Evolutionary conservation across 2,113 vertebrate species (phyloP).

Genomic region (Garra rufa): DNA sequence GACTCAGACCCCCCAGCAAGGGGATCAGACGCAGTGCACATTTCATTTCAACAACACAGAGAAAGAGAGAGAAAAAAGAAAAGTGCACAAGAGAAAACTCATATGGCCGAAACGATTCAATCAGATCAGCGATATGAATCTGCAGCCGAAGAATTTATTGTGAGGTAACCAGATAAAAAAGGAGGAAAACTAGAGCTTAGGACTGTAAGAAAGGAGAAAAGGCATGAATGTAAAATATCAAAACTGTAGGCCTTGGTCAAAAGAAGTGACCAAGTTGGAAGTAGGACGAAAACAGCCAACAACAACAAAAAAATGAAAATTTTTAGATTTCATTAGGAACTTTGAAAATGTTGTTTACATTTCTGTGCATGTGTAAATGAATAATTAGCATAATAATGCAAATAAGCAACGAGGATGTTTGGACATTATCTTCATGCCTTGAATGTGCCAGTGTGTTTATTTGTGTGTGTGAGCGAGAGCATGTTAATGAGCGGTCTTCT

Average conservation of each 20-base stretch:
- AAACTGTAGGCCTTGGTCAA: background rate
- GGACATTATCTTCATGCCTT: background rate
- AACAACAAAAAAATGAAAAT: background rate
- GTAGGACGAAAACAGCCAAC: background rate
- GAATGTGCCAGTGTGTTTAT: constrained; percentile 2
- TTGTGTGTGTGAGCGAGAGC: constrained; percentile 6
- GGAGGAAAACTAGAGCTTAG: background rate
- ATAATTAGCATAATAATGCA: background rate
- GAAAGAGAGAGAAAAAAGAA: background rate
- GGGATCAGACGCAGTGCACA: background rate
- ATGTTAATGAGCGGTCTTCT: constrained; percentile 23
- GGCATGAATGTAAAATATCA: background rate
- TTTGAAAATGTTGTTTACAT: background rate
- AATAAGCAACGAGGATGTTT: background rate
- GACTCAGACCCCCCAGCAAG: constrained; percentile 19
- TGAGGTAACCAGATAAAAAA: background rate
- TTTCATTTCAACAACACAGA: background rate
- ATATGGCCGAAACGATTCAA: background rate
- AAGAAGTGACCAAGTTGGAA: background rate
- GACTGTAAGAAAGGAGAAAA: background rate
- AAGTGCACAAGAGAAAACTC: background rate
- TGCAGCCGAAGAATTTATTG: background rate
- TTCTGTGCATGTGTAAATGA: background rate
- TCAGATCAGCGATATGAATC: background rate
- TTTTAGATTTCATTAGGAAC: background rate